Percentiles rank a stretch among this genome's conserved stretches.
phyloP scores from a whole-genome alignment of 1,140 invertebrate genomes.

The Telenomus remus region DNA sequence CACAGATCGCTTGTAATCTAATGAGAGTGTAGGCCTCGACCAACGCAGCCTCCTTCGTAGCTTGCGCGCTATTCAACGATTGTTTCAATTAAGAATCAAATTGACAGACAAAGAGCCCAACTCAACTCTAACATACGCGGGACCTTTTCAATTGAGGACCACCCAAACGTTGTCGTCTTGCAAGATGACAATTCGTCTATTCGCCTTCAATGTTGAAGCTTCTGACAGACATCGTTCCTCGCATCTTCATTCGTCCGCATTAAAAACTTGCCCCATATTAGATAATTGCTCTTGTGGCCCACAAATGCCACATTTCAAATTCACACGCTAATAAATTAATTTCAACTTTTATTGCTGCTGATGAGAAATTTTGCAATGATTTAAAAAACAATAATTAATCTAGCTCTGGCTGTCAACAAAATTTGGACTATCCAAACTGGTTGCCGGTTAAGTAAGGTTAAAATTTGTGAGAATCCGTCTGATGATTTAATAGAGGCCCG shows the following conservation, averaged over 20 bases:
- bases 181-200: conserved; percentile 57
- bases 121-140: conserved; percentile 65
- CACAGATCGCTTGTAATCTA: conserved; percentile 55
- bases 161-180: conserved; percentile 64
- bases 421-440: neutral
- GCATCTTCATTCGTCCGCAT: conserved; percentile 45
- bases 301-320: neutral
- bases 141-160: conserved; percentile 69
- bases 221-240: conserved; percentile 35
- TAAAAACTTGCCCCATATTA: conserved; percentile 36
- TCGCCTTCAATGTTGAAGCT: conserved; percentile 45
- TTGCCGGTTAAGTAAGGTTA: conserved; percentile 7
- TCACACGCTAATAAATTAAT: neutral
- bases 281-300: conserved; percentile 22
- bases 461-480: conserved; percentile 22
- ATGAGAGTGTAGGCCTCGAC: conserved; percentile 52
- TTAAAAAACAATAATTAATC: neutral
- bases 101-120: conserved; percentile 70
- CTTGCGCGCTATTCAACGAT: conserved; percentile 63
- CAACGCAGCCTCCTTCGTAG: conserved; percentile 34
- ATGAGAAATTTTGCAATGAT: too few species aligned
- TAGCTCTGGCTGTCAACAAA: neutral
- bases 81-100: conserved; percentile 69
- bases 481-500: conserved; percentile 24
- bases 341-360: too few species aligned